Evolutionary conservation across 2,888 invertebrate genomes (phyloP), one percentile per base, ranked within the genome.

Genomic region (Ennomos quercinarius): DNA sequence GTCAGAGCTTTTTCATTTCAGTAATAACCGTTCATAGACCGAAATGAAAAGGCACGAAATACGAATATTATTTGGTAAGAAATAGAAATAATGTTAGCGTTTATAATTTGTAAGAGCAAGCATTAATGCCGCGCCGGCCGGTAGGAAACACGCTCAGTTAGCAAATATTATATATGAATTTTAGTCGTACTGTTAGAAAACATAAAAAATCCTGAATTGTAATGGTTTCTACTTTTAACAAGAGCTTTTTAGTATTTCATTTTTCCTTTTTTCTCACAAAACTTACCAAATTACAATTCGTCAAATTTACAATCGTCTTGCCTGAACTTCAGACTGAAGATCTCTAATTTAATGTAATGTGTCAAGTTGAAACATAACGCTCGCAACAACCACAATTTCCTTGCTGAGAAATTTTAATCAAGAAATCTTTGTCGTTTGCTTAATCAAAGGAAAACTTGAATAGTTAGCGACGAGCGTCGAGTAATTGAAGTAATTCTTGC

Each of bases 401-500:
- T 71, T 67, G 71, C 76, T 75, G 67, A 73, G 76, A 84, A 70
- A 74, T 85, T 86, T 86, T 86, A 86, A 87, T 86, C 85, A 85
- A 81, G 83, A 78, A 80, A 84, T 84, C 82, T 81, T 80, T 76
- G 79, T 78, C 76, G 76, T 74, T 68, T 77, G 80, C 78, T 83
- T 80, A 80, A 84, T 86, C 84, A 86, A 86, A 86, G 81, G 76
- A 74, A 77, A 81, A 84, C 81, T 84, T 80, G 77, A 81, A 81
- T 81, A 81, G 83, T 70, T 70, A 57, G 61, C 57, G 67, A 67
- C 63, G 56, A 54, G 65, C 64, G 65, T 54, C 80, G 74, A 65
- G 66, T 72, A 64, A 61, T 66, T 62, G 50, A 69, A 70, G 72
- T 63, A 55, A 72, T 71, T 69, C 68, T 66, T 63, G 67, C 70